Evolutionary conservation across 2,888 invertebrate species (phyloP), one percentile per base, ranked within the genome.

Genomic region (Drosophila atripex): DNA sequence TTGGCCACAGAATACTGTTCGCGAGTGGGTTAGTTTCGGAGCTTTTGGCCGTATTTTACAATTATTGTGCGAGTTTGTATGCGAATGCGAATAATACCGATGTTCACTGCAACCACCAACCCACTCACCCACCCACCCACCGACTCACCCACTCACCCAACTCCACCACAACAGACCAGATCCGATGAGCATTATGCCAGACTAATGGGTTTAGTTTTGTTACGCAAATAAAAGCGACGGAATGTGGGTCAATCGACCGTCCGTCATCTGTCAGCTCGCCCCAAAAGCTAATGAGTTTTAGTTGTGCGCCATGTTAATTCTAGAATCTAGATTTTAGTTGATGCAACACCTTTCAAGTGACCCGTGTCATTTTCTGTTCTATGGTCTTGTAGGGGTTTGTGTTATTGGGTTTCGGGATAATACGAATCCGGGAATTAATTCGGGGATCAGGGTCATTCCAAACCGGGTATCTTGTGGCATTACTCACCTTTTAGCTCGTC

Each of bases 401-500:
- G 38, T 21, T 18, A 30, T 35, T 8, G 39, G 16, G 35, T 39
- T 47, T 9, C 12, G 59, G 49, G 35, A 3, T 14, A 45, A 38
- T 46, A 60, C 79, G 77, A 83, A 80, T 83, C 83, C 83, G 59
- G 18, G 7, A 64, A 73, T 80, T 78, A 75, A 72, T 76, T 70
- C 65, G 49, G 23, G 35, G 38, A 6, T 12, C n/a, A 32, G 53
- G 39, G 25, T 6, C 5, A 41, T 18, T 6, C 18, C 5, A 5
- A 50, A 30, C 16, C 9, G 11, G 1, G 1, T 8, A 38, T 56
- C 23, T 18, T 0, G 12, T 6, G 12, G 8, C n/a, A 32, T 0
- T 2, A 75, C 89, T 82, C 78, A 89, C 90, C 88, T 58, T 86
- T 89, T 66, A 89, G 75, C 41, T 86, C 77, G 3, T 87, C 80